Conservation (phyloP, 2,888 invertebrate genomes). For the Callyntrura sp. region DNA sequence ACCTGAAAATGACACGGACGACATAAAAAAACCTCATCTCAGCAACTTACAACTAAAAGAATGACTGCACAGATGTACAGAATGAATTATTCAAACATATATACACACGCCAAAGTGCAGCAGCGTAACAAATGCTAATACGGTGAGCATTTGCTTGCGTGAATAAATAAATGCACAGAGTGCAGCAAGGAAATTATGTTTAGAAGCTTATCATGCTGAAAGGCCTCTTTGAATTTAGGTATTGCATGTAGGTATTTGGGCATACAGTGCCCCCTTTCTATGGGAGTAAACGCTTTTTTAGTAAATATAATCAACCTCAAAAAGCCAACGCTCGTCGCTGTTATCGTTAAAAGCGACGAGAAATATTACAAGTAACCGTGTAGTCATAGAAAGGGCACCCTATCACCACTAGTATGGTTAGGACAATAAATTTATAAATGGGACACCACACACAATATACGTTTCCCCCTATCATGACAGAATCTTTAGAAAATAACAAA, state of each 20-base stretch:
- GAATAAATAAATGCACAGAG: constrained; percentile 12
- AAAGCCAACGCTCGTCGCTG: background rate
- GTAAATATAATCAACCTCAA: background rate
- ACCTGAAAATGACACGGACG: constrained; percentile 5
- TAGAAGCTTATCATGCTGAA: background rate
- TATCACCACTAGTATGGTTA: background rate
- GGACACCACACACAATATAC: background rate
- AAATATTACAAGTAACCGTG: background rate
- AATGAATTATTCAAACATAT: too few relatives aligned
- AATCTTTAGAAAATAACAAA: too few relatives aligned
- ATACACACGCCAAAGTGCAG: background rate
- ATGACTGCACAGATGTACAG: background rate
- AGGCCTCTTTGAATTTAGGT: constrained; percentile 6
- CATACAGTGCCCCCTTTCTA: background rate
- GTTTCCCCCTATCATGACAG: background rate
- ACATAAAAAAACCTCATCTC: background rate
- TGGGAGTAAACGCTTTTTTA: constrained; percentile 12
- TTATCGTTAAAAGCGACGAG: background rate
- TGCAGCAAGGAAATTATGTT: background rate
- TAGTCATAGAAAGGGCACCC: background rate
- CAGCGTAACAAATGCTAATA: background rate
- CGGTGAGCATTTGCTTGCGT: background rate
- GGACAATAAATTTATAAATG: background rate
- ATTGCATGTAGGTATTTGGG: background rate
- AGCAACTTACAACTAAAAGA: background rate